Conservation (phyloP, 2,797 vertebrate genomes). For the Argya squamiceps region DNA sequence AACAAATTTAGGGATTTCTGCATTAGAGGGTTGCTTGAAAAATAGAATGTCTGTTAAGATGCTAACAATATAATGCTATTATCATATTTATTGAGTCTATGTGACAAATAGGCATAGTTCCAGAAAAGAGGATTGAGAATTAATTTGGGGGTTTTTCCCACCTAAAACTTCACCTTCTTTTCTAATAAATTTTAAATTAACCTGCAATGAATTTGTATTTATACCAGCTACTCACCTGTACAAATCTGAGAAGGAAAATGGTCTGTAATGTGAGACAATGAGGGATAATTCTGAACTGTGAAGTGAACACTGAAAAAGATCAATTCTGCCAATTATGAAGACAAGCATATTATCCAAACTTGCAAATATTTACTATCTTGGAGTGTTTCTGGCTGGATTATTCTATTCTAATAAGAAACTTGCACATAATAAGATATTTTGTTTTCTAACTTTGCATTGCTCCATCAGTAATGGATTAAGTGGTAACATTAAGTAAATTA, state of each 20-base stretch:
- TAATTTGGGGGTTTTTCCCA: not conserved
- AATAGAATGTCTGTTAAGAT: not conserved
- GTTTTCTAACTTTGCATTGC: not conserved
- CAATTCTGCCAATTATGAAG: not conserved
- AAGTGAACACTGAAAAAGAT: constrained; percentile 1
- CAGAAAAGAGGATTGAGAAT: constrained; percentile 25
- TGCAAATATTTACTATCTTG: constrained; percentile 26
- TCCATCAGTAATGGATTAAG: not conserved
- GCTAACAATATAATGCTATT: not conserved
- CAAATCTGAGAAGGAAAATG: not conserved
- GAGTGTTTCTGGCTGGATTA: not conserved
- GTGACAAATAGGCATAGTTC: not conserved
- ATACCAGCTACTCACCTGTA: not conserved
- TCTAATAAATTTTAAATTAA: constrained; percentile 38
- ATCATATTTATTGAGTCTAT: not conserved
- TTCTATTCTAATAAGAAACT: not conserved
- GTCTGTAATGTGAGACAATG: not conserved
- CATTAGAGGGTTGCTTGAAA: not conserved
- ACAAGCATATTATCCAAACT: not conserved
- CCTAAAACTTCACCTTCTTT: not conserved
- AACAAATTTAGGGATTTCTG: not conserved
- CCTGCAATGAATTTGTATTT: not conserved
- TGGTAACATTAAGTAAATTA: not conserved
- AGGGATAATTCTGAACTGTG: not conserved
- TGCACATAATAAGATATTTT: not conserved